phyloP scores from a whole-genome alignment of 2,888 invertebrate species.

The Ischnura elegans region DNA sequence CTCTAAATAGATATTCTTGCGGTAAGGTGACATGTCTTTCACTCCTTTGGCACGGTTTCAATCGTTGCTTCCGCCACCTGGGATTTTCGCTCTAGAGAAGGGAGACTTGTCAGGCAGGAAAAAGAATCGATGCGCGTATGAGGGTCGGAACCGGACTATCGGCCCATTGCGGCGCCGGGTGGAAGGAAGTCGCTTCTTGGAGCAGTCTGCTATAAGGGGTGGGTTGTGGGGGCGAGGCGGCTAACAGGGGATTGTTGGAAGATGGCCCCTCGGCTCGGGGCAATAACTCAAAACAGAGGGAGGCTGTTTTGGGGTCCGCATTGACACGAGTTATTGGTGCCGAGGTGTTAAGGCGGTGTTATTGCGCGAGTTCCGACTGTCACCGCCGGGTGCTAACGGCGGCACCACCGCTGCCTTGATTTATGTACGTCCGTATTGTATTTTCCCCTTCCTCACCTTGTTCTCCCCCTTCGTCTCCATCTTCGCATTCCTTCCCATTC shows the following conservation, averaged over 20 bases:
- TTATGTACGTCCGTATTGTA: constrained; percentile 62
- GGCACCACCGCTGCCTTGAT: constrained; percentile 65
- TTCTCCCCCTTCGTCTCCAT: not conserved
- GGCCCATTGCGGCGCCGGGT: not conserved
- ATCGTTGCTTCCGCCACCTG: not conserved
- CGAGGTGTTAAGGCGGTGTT: constrained; percentile 64
- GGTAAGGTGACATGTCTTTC: not conserved
- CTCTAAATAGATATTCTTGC: too few relatives aligned
- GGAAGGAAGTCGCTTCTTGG: not conserved
- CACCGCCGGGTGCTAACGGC: constrained; percentile 67
- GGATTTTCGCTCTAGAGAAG: not conserved
- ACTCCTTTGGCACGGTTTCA: not conserved
- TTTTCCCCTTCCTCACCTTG: constrained; percentile 33
- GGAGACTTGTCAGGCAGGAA: not conserved
- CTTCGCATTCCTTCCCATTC: constrained; percentile 3
- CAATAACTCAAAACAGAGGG: constrained; percentile 49
- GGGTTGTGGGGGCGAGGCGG: not conserved
- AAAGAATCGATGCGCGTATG: not conserved
- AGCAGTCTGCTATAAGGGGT: not conserved
- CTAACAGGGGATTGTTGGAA: not conserved
- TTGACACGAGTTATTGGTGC: constrained; percentile 63
- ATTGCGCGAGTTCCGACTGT: constrained; percentile 67
- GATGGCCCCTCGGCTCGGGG: not conserved
- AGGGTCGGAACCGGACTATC: not conserved
- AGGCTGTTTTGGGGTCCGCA: constrained; percentile 38